These are phyloP conservation scores for Lasioglossum lativentre DNA, from an alignment of 2,888 invertebrate species.

Conservation along the genomic window DNA sequence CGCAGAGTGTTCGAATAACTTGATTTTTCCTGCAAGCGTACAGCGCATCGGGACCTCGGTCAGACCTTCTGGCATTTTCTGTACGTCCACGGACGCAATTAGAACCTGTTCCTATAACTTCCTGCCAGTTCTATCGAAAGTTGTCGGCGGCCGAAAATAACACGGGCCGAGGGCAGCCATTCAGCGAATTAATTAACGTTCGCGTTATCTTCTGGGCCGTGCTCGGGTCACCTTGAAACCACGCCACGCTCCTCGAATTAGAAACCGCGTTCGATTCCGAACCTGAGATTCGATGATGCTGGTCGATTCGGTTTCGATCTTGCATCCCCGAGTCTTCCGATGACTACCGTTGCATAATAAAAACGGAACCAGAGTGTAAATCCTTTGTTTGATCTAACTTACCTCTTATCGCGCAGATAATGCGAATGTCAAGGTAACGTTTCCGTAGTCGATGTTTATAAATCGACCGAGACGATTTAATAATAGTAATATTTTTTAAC, in stretches of 20 bases:
- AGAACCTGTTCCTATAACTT: conserved; percentile 16
- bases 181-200: conserved; percentile 44
- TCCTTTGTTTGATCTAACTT: background rate
- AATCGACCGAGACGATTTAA: background rate
- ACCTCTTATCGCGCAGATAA: background rate
- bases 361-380: too few relatives aligned
- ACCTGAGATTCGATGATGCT: background rate
- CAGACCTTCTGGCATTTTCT: conserved; percentile 4
- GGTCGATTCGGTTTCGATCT: background rate
- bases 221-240: conserved; percentile 26
- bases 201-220: conserved; percentile 21
- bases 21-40: background rate
- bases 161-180: conserved; percentile 41
- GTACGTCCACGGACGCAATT: conserved; percentile 21
- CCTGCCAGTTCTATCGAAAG: conserved; percentile 37
- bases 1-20: background rate
- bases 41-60: background rate
- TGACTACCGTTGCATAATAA: background rate
- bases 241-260: background rate
- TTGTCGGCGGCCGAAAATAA: conserved; percentile 45
- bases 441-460: background rate
- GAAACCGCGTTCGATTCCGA: background rate
- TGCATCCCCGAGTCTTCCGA: background rate
- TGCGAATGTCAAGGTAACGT: background rate
- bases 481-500: too few relatives aligned